These are phyloP conservation scores for Hipparchia semele DNA, from an alignment of 2,888 invertebrate genomes.

Conservation along the genomic window DNA sequence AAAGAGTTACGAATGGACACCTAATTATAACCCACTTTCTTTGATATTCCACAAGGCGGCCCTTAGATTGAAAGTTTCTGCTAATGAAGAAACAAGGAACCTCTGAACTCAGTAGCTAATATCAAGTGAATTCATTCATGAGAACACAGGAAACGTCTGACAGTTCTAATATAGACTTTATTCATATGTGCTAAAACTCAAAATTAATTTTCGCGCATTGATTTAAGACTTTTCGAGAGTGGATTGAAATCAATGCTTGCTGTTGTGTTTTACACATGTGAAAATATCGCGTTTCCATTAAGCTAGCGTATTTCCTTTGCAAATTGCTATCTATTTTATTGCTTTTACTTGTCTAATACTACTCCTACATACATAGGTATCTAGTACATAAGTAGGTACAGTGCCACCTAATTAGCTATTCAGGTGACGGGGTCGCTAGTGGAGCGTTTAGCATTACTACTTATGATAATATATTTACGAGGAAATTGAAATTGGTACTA, in stretches of 20 bases:
- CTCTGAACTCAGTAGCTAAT: conserved; percentile 33
- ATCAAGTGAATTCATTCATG: conserved; percentile 48
- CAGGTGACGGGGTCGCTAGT: no score
- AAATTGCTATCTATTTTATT: conserved; percentile 23
- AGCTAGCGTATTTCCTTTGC: conserved; percentile 37
- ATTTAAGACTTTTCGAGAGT: conserved; percentile 19
- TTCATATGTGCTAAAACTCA: neutral
- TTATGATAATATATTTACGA: no score
- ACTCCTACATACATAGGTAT: no score
- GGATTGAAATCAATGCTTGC: conserved; percentile 37
- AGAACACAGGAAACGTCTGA: conserved; percentile 29
- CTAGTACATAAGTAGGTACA: no score
- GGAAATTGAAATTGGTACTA: no score
- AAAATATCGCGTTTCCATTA: conserved; percentile 38
- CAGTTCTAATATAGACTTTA: conserved; percentile 25
- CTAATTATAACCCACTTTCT: conserved; percentile 31
- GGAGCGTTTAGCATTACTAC: no score
- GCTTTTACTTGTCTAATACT: conserved; percentile 3
- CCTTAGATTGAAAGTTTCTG: conserved; percentile 34
- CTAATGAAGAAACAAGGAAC: conserved; percentile 40
- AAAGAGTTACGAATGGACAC: neutral
- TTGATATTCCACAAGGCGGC: conserved; percentile 37
- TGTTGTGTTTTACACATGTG: conserved; percentile 43
- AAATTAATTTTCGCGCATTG: neutral
- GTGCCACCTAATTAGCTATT: no score